Percentiles rank a stretch among this genome's conserved stretches.
Conservation (phyloP, 2,797 vertebrate species). For the Hypotaenidia okinawae region DNA sequence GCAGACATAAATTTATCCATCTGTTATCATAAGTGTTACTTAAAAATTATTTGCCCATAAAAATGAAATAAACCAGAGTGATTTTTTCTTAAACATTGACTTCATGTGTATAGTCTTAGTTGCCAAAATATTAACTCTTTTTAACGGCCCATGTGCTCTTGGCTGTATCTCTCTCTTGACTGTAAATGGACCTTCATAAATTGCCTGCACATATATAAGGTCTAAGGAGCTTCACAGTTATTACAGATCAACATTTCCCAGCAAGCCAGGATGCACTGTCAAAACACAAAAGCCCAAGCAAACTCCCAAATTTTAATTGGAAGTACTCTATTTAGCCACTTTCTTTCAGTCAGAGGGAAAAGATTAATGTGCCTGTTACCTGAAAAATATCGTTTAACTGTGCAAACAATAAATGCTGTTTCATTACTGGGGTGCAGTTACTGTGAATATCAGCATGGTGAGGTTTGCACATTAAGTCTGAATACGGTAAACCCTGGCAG, state of each 20-base stretch:
- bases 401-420: constrained; percentile 4
- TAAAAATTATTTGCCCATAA: constrained; percentile 70
- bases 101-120: constrained; percentile 32
- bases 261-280: neutral
- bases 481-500: neutral
- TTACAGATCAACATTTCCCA: neutral
- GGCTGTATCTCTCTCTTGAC: constrained; percentile 17
- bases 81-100: constrained; percentile 32
- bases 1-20: constrained; percentile 65
- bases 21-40: constrained; percentile 66
- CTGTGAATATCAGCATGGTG: neutral
- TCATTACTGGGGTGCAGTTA: neutral
- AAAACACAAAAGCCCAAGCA: neutral
- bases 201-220: neutral
- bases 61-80: constrained; percentile 68
- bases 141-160: constrained; percentile 48
- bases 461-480: neutral
- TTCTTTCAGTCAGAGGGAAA: neutral
- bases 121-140: constrained; percentile 73
- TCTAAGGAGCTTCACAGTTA: neutral
- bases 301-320: neutral
- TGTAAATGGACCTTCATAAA: constrained; percentile 44
- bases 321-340: neutral
- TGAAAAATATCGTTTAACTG: neutral
- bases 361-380: neutral